Conservation (phyloP, 2,113 vertebrate species). For the Menura novaehollandiae region DNA sequence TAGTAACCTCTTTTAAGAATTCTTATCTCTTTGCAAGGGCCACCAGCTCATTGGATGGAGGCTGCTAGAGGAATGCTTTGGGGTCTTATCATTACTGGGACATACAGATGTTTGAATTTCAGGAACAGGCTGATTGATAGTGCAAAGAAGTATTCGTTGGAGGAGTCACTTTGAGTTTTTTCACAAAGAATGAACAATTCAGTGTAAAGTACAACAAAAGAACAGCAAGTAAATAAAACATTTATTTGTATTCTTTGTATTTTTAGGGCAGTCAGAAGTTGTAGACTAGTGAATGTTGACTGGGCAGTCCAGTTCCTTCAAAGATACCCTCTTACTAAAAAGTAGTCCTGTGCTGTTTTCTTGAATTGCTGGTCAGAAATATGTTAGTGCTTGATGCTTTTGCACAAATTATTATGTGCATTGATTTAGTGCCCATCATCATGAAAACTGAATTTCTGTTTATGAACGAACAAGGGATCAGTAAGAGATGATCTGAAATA, state of each 20-base stretch:
- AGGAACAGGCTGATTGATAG: neutral
- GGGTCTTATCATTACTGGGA: neutral
- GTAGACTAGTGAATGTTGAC: neutral
- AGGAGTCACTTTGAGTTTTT: neutral
- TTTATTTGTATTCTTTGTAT: neutral
- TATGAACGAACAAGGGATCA: neutral
- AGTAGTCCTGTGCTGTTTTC: neutral
- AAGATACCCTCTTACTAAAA: neutral
- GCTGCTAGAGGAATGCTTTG: neutral
- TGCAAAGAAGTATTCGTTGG: neutral
- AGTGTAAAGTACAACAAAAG: neutral
- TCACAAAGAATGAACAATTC: neutral
- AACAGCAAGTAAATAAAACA: neutral
- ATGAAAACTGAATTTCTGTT: neutral
- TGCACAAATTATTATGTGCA: neutral
- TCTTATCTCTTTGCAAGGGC: neutral
- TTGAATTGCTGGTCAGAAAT: neutral
- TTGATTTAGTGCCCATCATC: neutral
- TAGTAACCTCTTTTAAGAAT: neutral
- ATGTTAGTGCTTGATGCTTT: neutral
- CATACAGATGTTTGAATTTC: neutral
- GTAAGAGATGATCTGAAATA: neutral
- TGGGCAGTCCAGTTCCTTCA: neutral
- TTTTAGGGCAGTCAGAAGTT: neutral
- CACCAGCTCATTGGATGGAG: neutral